Conservation (phyloP, 2,797 vertebrate species). For the Helicolenus hilgendorfi region DNA sequence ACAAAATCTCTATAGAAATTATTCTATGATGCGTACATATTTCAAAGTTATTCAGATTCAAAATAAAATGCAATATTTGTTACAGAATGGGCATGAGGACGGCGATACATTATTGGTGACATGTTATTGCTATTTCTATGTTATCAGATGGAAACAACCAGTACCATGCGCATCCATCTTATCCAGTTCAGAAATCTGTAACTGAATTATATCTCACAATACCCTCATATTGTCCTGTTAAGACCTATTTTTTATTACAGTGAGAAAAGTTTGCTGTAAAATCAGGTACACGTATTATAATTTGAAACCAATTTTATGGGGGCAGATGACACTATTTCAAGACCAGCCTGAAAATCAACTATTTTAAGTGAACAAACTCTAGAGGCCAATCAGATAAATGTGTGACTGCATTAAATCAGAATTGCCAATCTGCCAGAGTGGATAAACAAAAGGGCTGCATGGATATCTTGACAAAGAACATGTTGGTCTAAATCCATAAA, state of each 20-base stretch:
- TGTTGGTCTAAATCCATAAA: not conserved
- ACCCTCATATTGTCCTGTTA: not conserved
- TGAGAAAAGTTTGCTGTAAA: not conserved
- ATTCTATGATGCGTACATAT: not conserved
- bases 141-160: not conserved
- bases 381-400: not conserved
- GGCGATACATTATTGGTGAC: not conserved
- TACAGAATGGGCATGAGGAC: not conserved
- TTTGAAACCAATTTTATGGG: not conserved
- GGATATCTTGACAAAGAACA: not conserved
- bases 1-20: not conserved
- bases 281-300: not conserved
- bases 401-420: not conserved
- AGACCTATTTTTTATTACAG: not conserved
- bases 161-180: not conserved
- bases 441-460: not conserved
- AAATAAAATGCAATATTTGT: not conserved
- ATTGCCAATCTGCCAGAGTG: not conserved
- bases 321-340: not conserved
- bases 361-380: not conserved
- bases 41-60: not conserved
- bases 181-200: not conserved
- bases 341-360: not conserved
- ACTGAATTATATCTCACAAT: not conserved
- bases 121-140: not conserved